phyloP scores from a whole-genome alignment of 2,888 invertebrate species.

The Chorisops tibialis region DNA sequence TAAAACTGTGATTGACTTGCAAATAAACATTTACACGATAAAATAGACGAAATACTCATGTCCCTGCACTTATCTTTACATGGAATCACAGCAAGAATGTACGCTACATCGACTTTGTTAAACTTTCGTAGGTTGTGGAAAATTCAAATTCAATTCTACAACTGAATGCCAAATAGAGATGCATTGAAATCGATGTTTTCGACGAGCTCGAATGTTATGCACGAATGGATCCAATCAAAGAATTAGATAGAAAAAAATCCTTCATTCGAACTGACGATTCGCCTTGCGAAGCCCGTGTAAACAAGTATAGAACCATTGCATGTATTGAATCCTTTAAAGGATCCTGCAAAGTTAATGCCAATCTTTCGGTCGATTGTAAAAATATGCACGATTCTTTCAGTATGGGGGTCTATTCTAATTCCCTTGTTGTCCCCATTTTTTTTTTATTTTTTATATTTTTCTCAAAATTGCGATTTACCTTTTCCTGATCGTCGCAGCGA shows the following conservation, averaged over 20 bases:
- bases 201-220: not conserved
- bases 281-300: not conserved
- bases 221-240: constrained; percentile 9
- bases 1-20: too few relatives aligned
- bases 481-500: constrained; percentile 1
- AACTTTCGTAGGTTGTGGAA: too few relatives aligned
- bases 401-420: constrained; percentile 4
- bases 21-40: too few relatives aligned
- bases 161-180: not conserved
- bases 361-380: not conserved
- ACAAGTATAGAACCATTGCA: not conserved
- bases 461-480: not conserved
- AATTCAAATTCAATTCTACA: not conserved
- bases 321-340: not conserved
- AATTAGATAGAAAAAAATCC: not conserved
- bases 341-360: not conserved
- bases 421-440: constrained; percentile 17
- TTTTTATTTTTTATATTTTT: constrained; percentile 22
- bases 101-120: too few relatives aligned
- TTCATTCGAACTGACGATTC: not conserved
- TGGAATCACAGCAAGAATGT: too few relatives aligned
- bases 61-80: too few relatives aligned
- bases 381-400: not conserved
- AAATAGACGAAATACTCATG: too few relatives aligned
- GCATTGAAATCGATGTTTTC: not conserved